Evolutionary conservation across 2,888 invertebrate genomes (phyloP).

Genomic region (Mythimna loreyi): DNA sequence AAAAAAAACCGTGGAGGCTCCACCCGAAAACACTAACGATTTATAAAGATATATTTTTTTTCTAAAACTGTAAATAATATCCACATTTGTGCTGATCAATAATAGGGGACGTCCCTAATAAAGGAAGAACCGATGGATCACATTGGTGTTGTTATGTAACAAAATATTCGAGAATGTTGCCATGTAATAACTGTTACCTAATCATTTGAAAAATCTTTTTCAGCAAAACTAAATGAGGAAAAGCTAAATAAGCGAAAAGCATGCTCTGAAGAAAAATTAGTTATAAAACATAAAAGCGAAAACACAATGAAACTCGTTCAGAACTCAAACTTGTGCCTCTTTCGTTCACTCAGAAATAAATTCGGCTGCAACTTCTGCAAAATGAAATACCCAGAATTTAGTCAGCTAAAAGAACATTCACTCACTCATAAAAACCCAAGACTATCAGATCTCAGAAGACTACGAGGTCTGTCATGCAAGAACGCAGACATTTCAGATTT

Average conservation of each 20-base stretch:
- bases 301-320: constrained; percentile 75
- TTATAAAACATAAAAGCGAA: constrained; percentile 50
- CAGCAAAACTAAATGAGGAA: constrained; percentile 26
- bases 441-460: constrained; percentile 60
- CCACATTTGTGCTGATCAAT: too few relatives aligned
- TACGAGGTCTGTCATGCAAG: constrained; percentile 69
- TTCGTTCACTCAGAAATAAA: constrained; percentile 73
- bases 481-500: constrained; percentile 77
- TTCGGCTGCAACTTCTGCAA: constrained; percentile 75
- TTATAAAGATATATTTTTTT: too few relatives aligned
- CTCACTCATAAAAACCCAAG: constrained; percentile 64
- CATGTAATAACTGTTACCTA: neutral
- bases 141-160: constrained; percentile 12
- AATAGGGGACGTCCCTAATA: too few relatives aligned
- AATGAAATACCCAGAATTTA: constrained; percentile 67
- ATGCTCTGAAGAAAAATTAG: constrained; percentile 19
- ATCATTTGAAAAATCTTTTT: constrained; percentile 25
- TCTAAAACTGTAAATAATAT: too few relatives aligned
- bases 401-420: constrained; percentile 69
- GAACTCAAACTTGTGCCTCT: constrained; percentile 78
- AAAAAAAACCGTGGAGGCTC: too few relatives aligned
- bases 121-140: neutral
- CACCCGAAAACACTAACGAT: too few relatives aligned
- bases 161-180: neutral
- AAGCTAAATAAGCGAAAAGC: constrained; percentile 5